phyloP scores from a whole-genome alignment of 2,888 invertebrate species.

The Tenthredo mesomela region DNA sequence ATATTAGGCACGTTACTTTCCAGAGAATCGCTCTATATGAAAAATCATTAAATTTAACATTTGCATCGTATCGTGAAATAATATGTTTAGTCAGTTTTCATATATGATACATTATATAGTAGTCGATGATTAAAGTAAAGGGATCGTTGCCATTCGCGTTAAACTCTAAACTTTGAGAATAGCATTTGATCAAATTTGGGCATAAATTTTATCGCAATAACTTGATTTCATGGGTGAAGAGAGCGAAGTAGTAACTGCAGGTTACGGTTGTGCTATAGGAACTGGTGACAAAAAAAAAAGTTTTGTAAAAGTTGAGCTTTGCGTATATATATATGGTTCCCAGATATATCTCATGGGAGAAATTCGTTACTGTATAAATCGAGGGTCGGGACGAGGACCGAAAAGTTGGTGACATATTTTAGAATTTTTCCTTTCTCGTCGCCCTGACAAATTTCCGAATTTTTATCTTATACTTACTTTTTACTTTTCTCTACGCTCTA shows the following conservation, averaged over 20 bases:
- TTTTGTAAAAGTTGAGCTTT: slow-evolving; percentile 20
- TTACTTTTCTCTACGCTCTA: not conserved
- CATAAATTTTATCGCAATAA: not conserved
- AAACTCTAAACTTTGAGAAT: not conserved
- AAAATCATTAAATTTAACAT: too few relatives aligned
- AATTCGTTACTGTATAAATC: slow-evolving; percentile 50
- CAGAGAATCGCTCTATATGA: too few relatives aligned
- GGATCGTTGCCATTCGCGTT: not conserved
- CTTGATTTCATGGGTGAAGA: not conserved
- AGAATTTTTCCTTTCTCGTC: slow-evolving; percentile 25
- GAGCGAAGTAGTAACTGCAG: not conserved
- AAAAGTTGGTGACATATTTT: slow-evolving; percentile 46
- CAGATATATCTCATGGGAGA: slow-evolving; percentile 45
- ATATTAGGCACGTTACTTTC: too few relatives aligned
- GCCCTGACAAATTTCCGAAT: slow-evolving; percentile 26
- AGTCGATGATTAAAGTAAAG: too few relatives aligned
- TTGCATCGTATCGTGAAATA: too few relatives aligned
- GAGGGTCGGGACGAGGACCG: slow-evolving; percentile 44
- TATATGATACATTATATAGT: too few relatives aligned
- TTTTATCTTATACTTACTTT: slow-evolving; percentile 35
- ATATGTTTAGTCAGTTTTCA: too few relatives aligned
- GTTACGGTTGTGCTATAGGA: not conserved
- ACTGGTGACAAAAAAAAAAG: not conserved
- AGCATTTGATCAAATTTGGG: not conserved
- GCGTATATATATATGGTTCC: slow-evolving; percentile 28